These are phyloP conservation scores for Cerastis leucographa DNA, from an alignment of 2,888 invertebrate species.

Conservation along the genomic window DNA sequence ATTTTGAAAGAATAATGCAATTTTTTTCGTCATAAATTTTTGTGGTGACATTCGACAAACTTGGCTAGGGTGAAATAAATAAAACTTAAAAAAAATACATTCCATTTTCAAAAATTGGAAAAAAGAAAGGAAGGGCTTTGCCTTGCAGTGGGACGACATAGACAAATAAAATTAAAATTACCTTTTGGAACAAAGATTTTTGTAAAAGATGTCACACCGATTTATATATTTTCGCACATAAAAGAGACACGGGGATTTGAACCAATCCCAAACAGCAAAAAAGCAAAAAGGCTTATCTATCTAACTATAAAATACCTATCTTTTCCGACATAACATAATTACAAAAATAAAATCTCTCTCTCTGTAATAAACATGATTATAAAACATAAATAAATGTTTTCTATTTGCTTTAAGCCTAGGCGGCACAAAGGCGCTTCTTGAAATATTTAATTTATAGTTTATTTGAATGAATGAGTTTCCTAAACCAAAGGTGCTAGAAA, in stretches of 20 bases:
- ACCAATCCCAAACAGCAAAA: background rate
- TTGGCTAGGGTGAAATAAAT: background rate
- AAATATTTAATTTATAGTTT: background rate
- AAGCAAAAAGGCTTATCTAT: no score
- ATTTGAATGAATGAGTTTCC: background rate
- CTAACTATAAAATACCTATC: no score
- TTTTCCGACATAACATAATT: background rate
- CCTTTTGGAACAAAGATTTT: background rate
- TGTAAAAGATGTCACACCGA: background rate
- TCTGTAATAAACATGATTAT: background rate
- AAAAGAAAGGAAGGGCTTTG: background rate
- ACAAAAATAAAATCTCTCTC: background rate
- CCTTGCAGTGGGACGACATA: background rate
- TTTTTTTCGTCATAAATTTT: background rate
- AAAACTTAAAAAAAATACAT: background rate
- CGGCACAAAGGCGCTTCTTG: background rate
- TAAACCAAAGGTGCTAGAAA: background rate
- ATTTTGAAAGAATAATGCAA: slow-evolving; percentile 10
- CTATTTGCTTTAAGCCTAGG: background rate
- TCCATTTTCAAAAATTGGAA: background rate
- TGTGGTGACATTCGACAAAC: background rate
- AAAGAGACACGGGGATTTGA: background rate
- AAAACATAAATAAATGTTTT: background rate
- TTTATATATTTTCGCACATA: background rate
- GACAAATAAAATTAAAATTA: background rate